phyloP scores from a whole-genome alignment of 2,888 invertebrate genomes.

The Xestia ashworthii region DNA sequence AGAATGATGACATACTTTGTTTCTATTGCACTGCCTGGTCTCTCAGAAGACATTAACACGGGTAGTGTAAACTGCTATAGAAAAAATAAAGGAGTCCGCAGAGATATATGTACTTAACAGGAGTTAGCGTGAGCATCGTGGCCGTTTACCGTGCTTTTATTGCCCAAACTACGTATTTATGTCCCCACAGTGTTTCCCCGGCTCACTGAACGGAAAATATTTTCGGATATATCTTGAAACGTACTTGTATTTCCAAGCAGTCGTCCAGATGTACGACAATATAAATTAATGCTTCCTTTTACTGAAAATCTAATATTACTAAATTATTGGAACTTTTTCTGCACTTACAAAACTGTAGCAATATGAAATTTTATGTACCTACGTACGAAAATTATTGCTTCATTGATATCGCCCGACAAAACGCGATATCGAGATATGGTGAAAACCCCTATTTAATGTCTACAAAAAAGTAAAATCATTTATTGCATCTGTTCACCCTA shows the following conservation, averaged over 20 bases:
- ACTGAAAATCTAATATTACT: conserved; percentile 9
- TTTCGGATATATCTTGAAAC: conserved; percentile 15
- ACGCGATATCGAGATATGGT: conserved; percentile 62
- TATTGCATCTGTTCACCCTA: conserved; percentile 65
- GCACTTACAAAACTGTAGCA: conserved; percentile 3
- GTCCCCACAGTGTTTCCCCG: conserved; percentile 24
- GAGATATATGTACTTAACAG: conserved; percentile 8
- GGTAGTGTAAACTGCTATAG: conserved; percentile 10
- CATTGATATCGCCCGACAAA: conserved; percentile 53
- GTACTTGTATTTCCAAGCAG: neutral
- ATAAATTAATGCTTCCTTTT: neutral
- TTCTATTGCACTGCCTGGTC: conserved; percentile 25
- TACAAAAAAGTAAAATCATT: conserved; percentile 62
- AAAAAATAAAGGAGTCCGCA: conserved; percentile 13
- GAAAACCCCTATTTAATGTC: conserved; percentile 65
- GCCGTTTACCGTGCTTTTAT: conserved; percentile 45
- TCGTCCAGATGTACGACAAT: conserved; percentile 15
- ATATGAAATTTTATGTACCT: conserved; percentile 21
- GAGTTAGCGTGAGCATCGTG: conserved; percentile 5
- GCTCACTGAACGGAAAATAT: conserved; percentile 30
- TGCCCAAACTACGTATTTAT: conserved; percentile 39
- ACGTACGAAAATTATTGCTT: conserved; percentile 64
- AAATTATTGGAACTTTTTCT: conserved; percentile 15
- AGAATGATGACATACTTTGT: conserved; percentile 12
- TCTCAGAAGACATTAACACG: conserved; percentile 19